phyloP scores from a whole-genome alignment of 2,888 invertebrate species.

The Amphipoea lucens region DNA sequence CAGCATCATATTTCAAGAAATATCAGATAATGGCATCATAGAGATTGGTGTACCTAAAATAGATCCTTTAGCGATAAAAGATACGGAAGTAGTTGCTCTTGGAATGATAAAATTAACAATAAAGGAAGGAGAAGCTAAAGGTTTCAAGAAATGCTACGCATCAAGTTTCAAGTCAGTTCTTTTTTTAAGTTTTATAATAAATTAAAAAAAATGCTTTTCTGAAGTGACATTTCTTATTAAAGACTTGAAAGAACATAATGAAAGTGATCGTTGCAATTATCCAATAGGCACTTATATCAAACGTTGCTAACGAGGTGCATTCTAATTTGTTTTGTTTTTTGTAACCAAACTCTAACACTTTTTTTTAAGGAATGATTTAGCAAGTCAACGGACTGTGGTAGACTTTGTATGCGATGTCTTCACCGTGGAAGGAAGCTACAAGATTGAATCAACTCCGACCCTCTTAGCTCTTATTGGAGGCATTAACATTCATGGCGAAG shows the following conservation, averaged over 20 bases:
- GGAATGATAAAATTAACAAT: conserved; percentile 40
- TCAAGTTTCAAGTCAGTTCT: conserved; percentile 43
- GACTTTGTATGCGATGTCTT: conserved; percentile 43
- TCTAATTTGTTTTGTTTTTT: background rate
- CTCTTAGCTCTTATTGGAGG: conserved; percentile 44
- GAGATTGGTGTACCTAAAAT: conserved; percentile 39
- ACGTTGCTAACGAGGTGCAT: background rate
- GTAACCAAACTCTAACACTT: background rate
- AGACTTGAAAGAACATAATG: background rate
- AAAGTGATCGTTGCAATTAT: background rate
- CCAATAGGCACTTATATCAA: background rate
- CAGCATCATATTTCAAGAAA: background rate
- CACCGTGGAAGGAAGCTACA: conserved; percentile 33
- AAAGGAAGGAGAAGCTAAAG: conserved; percentile 39
- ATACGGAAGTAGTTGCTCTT: conserved; percentile 6
- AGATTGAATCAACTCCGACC: conserved; percentile 38
- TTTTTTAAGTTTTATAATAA: background rate
- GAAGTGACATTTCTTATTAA: background rate
- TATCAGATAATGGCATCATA: conserved; percentile 41
- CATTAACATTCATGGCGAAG: conserved; percentile 57
- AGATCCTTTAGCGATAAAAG: conserved; percentile 41
- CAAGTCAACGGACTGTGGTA: background rate
- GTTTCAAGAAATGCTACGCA: conserved; percentile 44
- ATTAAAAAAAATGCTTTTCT: background rate
- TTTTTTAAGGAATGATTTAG: conserved; percentile 29